These are phyloP conservation scores for Nycticebus coucang DNA, from an alignment of 2,113 vertebrate species.

Conservation along the genomic window DNA sequence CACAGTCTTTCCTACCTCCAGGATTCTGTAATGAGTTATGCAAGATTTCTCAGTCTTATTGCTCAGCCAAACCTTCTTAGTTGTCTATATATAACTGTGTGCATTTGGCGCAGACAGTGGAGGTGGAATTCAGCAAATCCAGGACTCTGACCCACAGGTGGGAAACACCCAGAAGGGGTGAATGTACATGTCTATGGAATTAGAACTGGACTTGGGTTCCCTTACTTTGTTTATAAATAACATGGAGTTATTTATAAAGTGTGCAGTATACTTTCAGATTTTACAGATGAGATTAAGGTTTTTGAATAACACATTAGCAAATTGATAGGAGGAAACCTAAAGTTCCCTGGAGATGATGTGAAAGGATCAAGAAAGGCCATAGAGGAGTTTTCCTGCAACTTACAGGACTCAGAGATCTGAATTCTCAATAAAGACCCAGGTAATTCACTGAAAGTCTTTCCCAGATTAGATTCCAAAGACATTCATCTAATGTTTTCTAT, in stretches of 20 bases:
- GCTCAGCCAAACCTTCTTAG: not conserved
- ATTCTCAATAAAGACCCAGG: not conserved
- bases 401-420: conserved; percentile 3
- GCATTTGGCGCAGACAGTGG: not conserved
- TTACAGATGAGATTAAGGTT: not conserved
- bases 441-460: not conserved
- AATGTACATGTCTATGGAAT: not conserved
- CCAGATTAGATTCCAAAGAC: not conserved
- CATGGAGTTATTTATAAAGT: not conserved
- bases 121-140: not conserved
- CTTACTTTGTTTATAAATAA: not conserved
- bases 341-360: not conserved
- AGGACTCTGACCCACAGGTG: not conserved
- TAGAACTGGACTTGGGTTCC: not conserved
- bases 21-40: not conserved
- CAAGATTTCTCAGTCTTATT: not conserved
- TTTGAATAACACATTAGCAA: not conserved
- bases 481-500: not conserved
- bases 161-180: not conserved
- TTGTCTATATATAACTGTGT: not conserved
- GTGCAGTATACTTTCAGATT: not conserved
- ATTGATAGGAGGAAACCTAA: not conserved
- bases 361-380: not conserved
- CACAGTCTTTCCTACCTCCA: not conserved
- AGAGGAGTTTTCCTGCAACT: not conserved